Conservation (phyloP, 92 coral and sea anemone species). For the Bergia sp. region DNA sequence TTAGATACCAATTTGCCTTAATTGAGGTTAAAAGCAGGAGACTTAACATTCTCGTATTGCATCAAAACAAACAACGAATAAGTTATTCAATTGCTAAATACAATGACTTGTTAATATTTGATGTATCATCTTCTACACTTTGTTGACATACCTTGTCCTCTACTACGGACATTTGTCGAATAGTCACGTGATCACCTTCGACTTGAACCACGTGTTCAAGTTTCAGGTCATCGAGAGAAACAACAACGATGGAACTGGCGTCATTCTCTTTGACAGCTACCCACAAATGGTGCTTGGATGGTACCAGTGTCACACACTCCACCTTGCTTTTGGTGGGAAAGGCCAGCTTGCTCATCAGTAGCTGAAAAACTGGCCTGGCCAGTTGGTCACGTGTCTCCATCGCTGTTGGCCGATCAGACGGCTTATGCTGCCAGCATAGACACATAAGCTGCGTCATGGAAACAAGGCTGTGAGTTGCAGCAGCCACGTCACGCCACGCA, state of each 20-base stretch:
- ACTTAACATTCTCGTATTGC: too few species aligned
- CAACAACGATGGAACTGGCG: background rate
- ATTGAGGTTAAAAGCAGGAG: too few species aligned
- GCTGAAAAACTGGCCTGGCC: slow-evolving; percentile 19
- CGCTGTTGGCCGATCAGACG: slow-evolving; percentile 37
- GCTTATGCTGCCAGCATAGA: slow-evolving; percentile 32
- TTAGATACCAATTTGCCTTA: too few species aligned
- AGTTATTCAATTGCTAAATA: background rate
- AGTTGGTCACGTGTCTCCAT: slow-evolving; percentile 23
- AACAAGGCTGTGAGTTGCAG: slow-evolving; percentile 42
- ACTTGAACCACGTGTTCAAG: slow-evolving; percentile 20
- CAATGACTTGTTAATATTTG: too few species aligned
- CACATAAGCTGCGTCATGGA: slow-evolving; percentile 45
- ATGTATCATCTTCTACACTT: background rate
- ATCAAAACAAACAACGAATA: too few species aligned
- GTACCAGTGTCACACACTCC: background rate
- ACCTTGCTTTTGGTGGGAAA: slow-evolving; percentile 20
- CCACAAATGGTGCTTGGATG: slow-evolving; percentile 24
- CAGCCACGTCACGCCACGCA: slow-evolving; percentile 28
- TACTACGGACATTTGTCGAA: slow-evolving; percentile 25
- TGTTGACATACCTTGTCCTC: slow-evolving; percentile 29
- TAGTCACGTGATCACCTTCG: slow-evolving; percentile 8
- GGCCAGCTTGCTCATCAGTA: slow-evolving; percentile 36
- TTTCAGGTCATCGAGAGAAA: slow-evolving; percentile 20
- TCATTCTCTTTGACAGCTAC: slow-evolving; percentile 24